Evolutionary conservation across 92 coral and sea anemone species (phyloP), one percentile per base, ranked within the genome.

Genomic region (Paramuricea clavata): DNA sequence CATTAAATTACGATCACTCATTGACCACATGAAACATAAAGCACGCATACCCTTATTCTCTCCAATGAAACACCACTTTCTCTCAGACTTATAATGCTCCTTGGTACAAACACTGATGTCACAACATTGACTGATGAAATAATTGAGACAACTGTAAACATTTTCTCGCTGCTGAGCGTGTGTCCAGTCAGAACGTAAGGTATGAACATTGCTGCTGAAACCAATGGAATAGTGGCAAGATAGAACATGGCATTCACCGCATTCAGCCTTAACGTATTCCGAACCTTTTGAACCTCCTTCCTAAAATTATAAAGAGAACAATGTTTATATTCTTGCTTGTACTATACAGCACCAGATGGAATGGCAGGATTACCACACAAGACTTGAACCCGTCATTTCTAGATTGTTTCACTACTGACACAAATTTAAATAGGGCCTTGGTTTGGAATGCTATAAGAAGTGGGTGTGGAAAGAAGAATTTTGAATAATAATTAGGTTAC

Each of bases 131-230:
- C 70, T 12, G 86, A 83, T 62, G 86, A 71, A 59, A 95, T 62
- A 28, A 95, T 76, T 8, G 94, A 94, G 28, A 95, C 64, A 19
- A 97, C 93, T 34, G 93, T 91, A 81, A 95, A 95, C 49, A 95
- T 95, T n/a, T 82, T 84, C 7, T 93, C 95, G 19, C 94, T 94
- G 15, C 88, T 87, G 0, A 95, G 83, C 3, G 92, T 70, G 87
- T 95, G 94, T 2, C 98, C 98, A 44, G 83, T n/a, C 56, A 92
- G 21, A 12, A 89, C 94, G 76, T 87, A 95, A 0, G 95, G 87
- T 73, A 87, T 86, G 68, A 95, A 94, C 90, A 86, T 92, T 41
- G 89, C 69, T 74, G 93, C 89, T 31, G 93, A 87, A 52, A 92
- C 76, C 61, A 95, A 31, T 30, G 87, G 87, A 31, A 81, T 89